Conservation (phyloP, 2,888 invertebrate species). For the Caenorhabditis sinica region DNA sequence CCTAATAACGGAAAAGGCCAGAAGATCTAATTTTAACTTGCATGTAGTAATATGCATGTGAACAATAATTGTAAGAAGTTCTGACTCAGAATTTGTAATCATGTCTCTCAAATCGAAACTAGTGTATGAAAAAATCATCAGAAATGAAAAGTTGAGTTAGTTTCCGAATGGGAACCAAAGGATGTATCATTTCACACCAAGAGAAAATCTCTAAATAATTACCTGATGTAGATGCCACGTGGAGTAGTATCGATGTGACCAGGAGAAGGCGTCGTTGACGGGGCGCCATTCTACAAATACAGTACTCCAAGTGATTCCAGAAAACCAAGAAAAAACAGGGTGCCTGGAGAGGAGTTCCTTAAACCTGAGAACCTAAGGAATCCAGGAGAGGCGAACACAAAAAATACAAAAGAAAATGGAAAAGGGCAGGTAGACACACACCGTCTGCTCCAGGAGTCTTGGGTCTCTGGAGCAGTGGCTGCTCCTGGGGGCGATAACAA, state of each 20-base stretch:
- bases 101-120: too few species aligned
- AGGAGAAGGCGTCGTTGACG: slow-evolving; percentile 52
- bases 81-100: too few species aligned
- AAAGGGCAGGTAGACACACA: slow-evolving; percentile 41
- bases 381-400: slow-evolving; percentile 3
- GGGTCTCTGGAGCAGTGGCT: slow-evolving; percentile 29
- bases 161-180: too few species aligned
- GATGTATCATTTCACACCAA: too few species aligned
- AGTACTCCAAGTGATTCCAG: slow-evolving; percentile 7
- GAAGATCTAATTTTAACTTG: too few species aligned
- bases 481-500: slow-evolving; percentile 47
- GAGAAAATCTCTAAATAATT: not conserved
- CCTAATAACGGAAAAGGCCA: too few species aligned
- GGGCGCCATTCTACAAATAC: slow-evolving; percentile 43
- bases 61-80: too few species aligned
- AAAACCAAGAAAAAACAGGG: not conserved
- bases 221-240: slow-evolving; percentile 47
- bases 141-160: too few species aligned
- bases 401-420: slow-evolving; percentile 30
- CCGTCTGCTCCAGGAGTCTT: slow-evolving; percentile 45
- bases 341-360: not conserved
- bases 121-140: too few species aligned
- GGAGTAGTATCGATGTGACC: slow-evolving; percentile 23
- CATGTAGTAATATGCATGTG: too few species aligned
- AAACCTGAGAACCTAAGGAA: not conserved